Evolutionary conservation across 2,888 invertebrate species (phyloP), one percentile per base, ranked within the genome.

Genomic region (Chrysolina oricalcia): DNA sequence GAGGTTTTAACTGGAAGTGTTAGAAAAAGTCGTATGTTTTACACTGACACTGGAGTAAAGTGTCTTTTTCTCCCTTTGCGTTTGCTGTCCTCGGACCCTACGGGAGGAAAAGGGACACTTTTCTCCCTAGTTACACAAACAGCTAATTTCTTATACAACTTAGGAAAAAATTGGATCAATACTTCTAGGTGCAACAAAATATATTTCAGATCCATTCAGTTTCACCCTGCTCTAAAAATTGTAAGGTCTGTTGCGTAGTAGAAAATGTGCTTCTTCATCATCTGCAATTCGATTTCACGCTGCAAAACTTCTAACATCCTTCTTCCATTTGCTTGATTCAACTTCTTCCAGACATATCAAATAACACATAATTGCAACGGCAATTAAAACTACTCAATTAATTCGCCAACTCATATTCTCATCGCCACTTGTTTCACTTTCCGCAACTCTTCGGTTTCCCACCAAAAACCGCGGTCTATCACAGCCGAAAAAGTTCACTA

Each of bases 401-500:
- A 48, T 50, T 35, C 50, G 50, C 50, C 50, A 50, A 27, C 27
- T 43, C 41, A n/a, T 35, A 17, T 17, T 11, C 63, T 19, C 35
- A 13, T 50, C 27, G 23, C 66, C 48, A 50, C 67, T 35, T 27
- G 67, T 67, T 67, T 67, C 67, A 67, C 67, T 67, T 67, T 67
- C 40, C 27, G 48, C 35, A 9, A 17, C 11, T 50, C 15, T 23
- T 46, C 19, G 21, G 35, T 59, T 66, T 66, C 48, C 66, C 72
- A 50, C 48, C 17, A 17, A 53, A 40, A 59, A n/a, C 19, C 64
- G 48, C 35, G 46, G 27, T 72, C 27, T 10, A 66, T 41, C 66
- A 43, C 23, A 21, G 11, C 23, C 70, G 23, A 62, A 70, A 56
- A 73, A 73, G 68, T 73, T 73, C 72, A 73, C 48, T 67, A 68